Evolutionary conservation across 2,888 invertebrate genomes (phyloP), one percentile per base, ranked within the genome.

Genomic region (Cataglyphis rosenhaueri): DNA sequence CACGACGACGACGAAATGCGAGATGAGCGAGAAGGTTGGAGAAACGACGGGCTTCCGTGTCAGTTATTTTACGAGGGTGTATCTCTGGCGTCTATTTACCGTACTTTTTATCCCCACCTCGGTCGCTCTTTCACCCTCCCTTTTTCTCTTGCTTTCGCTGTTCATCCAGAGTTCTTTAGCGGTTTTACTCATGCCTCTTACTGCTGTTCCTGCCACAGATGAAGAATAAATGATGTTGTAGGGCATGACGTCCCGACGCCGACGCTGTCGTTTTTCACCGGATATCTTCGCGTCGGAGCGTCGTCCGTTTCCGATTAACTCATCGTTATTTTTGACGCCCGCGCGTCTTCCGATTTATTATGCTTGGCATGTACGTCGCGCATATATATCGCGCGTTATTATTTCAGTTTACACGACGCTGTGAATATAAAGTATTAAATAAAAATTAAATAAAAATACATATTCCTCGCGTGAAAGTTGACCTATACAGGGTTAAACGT

Each of bases 41-140:
- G 64, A 66, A 85, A 83, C 61, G 71, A 61, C 82, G 84, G 85
- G 84, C 87, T 90, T 88, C 83, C 89, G 84, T 87, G 86, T 86
- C 86, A 84, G 86, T 91, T 89, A 89, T 91, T 92, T 92, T 91
- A 91, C 88, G 91, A 89, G 83, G 87, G 83, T 87, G 87, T 91
- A 90, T 91, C 89, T 91, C 89, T 88, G 82, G 84, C 87, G 86
- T 87, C 88, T 88, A 89, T 91, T 89, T 89, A 89, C 85, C 85
- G 83, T 79, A 75, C 86, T 81, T 78, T 78, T 78, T 78, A 78
- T 35, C 25, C 32, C 35, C 81, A 59, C 59, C 32, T 5, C 41
- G 29, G 32, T 32, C 65, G 32, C 61, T 59, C 55, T 59, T 21
- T 55, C 55, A 55, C 68, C 25, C 52, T 75, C 78, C 21, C 18